Evolutionary conservation across 2,113 vertebrate genomes (phyloP).

Genomic region (Lynx canadensis): DNA sequence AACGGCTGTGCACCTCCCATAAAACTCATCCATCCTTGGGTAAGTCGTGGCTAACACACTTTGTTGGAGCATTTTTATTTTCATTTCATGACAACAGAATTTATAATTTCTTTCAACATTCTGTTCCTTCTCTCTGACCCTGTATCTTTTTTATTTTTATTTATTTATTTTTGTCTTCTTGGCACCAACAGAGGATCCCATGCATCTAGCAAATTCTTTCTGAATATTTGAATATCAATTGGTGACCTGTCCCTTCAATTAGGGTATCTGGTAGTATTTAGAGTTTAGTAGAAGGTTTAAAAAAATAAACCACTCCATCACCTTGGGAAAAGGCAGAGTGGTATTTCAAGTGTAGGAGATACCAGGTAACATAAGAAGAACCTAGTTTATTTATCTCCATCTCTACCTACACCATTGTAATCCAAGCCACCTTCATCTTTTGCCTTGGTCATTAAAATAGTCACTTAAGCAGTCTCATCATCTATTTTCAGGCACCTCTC

Average conservation of each 20-base stretch:
- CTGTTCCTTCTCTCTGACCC: background rate
- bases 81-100: conserved; percentile 26
- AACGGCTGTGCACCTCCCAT: background rate
- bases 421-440: background rate
- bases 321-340: background rate
- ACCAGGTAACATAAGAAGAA: background rate
- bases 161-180: background rate
- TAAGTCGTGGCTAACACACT: conserved; percentile 12
- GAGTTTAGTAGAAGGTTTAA: background rate
- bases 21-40: conserved; percentile 10
- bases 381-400: background rate
- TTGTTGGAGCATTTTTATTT: conserved; percentile 7
- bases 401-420: background rate
- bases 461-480: background rate
- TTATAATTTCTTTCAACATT: conserved; percentile 30
- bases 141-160: background rate
- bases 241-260: background rate
- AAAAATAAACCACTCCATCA: background rate
- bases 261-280: background rate
- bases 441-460: background rate
- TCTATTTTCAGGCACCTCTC: background rate
- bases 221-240: background rate
- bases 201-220: background rate
- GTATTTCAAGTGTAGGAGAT: background rate
- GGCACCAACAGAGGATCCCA: background rate